Percentiles rank a stretch among this genome's conserved stretches.
These are phyloP conservation scores for Stenoptilia bipunctidactyla DNA, from an alignment of 2,888 invertebrate genomes.

Conservation along the genomic window DNA sequence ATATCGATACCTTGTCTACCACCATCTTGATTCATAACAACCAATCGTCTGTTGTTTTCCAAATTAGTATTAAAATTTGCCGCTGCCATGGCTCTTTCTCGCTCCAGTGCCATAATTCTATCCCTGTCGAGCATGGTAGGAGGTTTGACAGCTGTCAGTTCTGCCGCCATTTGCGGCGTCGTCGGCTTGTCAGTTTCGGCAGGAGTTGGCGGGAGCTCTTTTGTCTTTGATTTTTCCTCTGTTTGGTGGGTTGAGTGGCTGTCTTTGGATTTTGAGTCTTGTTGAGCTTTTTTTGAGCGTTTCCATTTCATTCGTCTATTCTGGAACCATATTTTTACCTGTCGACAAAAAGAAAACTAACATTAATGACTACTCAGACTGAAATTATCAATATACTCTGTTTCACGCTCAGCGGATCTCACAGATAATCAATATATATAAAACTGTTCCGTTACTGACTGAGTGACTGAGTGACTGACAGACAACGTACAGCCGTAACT, in stretches of 20 bases:
- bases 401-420: too few relatives aligned
- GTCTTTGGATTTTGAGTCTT: slow-evolving; percentile 80
- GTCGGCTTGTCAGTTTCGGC: slow-evolving; percentile 39
- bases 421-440: too few relatives aligned
- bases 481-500: too few relatives aligned
- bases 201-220: slow-evolving; percentile 30
- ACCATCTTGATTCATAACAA: slow-evolving; percentile 59
- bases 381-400: too few relatives aligned
- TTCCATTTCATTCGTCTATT: slow-evolving; percentile 99
- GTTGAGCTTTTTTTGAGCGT: slow-evolving; percentile 95
- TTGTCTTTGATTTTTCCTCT: slow-evolving; percentile 48
- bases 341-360: too few relatives aligned
- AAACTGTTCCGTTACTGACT: too few relatives aligned
- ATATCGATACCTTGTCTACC: slow-evolving; percentile 49
- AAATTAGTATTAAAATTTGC: slow-evolving; percentile 66
- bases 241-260: slow-evolving; percentile 28
- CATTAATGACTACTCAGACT: too few relatives aligned
- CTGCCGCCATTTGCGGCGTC: slow-evolving; percentile 35
- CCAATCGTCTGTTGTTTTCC: slow-evolving; percentile 57
- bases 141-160: slow-evolving; percentile 63
- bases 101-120: slow-evolving; percentile 57
- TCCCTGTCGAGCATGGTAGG: slow-evolving; percentile 57
- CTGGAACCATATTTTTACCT: slow-evolving; percentile 99
- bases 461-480: too few relatives aligned
- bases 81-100: slow-evolving; percentile 61